Base-by-base conservation (phyloP, 2,797 vertebrate genomes). In the Petrocephalus schoutedeni region DNA sequence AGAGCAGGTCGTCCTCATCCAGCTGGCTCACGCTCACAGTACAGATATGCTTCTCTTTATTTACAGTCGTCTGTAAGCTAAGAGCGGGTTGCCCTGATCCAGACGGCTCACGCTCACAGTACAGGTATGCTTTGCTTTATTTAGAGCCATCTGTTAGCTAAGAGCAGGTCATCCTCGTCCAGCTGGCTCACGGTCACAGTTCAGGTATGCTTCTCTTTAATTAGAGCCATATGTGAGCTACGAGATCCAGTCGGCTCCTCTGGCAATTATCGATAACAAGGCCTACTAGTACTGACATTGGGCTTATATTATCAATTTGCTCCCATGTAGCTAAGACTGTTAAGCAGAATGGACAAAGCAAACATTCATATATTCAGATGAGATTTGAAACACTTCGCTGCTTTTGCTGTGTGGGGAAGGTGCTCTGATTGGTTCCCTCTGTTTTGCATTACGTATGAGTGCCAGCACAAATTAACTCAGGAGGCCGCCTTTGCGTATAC, bases 301-400 rank as follows among this genome's bases (percentile, higher is more conserved):
- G 90, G 91, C 92, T 87, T 91, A 91, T 89, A 90, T 92, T 93
- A 90, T 87, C 77, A 88, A 92, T 92, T 91, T 90, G 57, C 74
- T 89, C 88, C 88, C 86, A 84, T 87, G 87, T 67, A 90, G 88
- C 91, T 89, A 89, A 92, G 89, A 92, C 90, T 90, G 90, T 91
- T 90, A 90, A 91, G 90, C 87, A 89, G 91, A 90, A 91, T 88
- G 91, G 90, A 93, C 92, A 94, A 93, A 90, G 89, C 91, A 92
- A 94, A 94, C 93, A 94, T 93, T 94, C 92, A 94, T 91, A 91
- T 94, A 93, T 93, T 93, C 94, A 94, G 94, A 94, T 94, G 94
- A 95, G 92, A 92, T 88, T 90, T 89, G 93, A 92, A 90, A 92
- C 93, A 92, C 93, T 93, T 91, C 89, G 92, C 89, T 90, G 92